phyloP scores from a whole-genome alignment of 2,797 vertebrate species.

The Parauchenoglanis punctatus region DNA sequence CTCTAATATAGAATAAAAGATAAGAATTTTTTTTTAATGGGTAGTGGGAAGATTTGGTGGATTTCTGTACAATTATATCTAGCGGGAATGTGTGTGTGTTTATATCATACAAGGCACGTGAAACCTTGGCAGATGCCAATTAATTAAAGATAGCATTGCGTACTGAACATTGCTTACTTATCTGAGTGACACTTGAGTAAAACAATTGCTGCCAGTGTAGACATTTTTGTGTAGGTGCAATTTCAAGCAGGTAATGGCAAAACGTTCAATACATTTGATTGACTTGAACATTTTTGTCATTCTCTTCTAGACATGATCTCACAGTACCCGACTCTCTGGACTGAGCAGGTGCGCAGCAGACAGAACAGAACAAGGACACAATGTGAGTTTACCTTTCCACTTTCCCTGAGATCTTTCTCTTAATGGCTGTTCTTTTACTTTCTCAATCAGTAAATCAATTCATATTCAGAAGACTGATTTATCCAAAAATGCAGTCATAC shows the following conservation, averaged over 20 bases:
- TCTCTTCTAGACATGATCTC: constrained; percentile 84
- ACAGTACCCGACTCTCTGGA: constrained; percentile 94
- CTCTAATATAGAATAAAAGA: background rate
- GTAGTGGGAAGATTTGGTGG: background rate
- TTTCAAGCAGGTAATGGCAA: background rate
- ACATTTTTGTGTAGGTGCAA: background rate
- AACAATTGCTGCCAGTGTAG: background rate
- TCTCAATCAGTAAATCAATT: background rate
- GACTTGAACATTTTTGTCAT: constrained; percentile 22
- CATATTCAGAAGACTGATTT: background rate
- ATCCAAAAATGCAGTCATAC: background rate
- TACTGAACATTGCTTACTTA: background rate
- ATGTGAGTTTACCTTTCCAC: constrained; percentile 75
- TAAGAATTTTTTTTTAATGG: background rate
- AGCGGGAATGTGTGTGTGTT: background rate
- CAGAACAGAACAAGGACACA: constrained; percentile 90
- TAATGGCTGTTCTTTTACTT: background rate
- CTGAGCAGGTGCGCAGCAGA: constrained; percentile 90
- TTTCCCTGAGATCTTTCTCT: background rate
- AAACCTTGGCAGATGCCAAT: background rate
- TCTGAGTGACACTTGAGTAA: background rate
- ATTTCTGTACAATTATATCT: background rate
- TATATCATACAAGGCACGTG: background rate
- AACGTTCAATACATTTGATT: background rate
- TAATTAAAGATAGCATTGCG: background rate